phyloP scores from a whole-genome alignment of 2,888 invertebrate genomes.

The Drosophila formosana region DNA sequence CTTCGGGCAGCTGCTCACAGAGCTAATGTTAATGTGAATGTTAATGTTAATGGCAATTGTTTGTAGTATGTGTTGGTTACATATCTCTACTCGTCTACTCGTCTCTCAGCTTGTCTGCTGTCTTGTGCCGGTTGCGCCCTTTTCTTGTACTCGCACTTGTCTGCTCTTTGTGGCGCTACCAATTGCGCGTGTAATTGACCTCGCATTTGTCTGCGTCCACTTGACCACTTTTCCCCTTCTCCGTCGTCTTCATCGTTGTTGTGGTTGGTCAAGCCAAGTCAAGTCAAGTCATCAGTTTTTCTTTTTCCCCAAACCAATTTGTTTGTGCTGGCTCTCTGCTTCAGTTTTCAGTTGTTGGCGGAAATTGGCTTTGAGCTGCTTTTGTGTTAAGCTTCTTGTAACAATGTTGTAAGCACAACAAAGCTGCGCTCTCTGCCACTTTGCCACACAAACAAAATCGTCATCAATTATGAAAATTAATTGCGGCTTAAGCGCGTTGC shows the following conservation, averaged over 20 bases:
- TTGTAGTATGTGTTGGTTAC: constrained; percentile 8
- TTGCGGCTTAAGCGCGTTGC: constrained; percentile 5
- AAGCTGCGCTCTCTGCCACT: constrained; percentile 12
- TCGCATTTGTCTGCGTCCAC: constrained; percentile 55
- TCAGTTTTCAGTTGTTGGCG: constrained; percentile 18
- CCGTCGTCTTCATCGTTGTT: background rate
- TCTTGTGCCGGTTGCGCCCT: constrained; percentile 34
- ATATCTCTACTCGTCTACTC: background rate
- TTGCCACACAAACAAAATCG: constrained; percentile 13
- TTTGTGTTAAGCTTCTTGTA: constrained; percentile 22
- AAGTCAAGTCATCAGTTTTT: constrained; percentile 25
- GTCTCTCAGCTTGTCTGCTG: constrained; percentile 14
- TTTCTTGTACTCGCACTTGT: constrained; percentile 42
- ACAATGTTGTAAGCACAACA: constrained; percentile 32
- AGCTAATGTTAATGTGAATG: constrained; percentile 44
- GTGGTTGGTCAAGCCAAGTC: constrained; percentile 7
- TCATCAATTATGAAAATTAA: constrained; percentile 36
- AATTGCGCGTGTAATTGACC: constrained; percentile 63
- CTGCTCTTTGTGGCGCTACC: constrained; percentile 39
- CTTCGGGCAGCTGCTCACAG: constrained; percentile 29
- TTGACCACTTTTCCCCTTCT: constrained; percentile 41
- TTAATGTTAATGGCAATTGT: constrained; percentile 48
- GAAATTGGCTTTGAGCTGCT: constrained; percentile 43
- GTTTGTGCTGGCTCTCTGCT: background rate
- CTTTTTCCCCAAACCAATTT: background rate